Percentiles rank a stretch among this genome's conserved stretches.
Evolutionary conservation across 2,888 invertebrate species (phyloP).

Genomic region (Chironomus riparius): DNA sequence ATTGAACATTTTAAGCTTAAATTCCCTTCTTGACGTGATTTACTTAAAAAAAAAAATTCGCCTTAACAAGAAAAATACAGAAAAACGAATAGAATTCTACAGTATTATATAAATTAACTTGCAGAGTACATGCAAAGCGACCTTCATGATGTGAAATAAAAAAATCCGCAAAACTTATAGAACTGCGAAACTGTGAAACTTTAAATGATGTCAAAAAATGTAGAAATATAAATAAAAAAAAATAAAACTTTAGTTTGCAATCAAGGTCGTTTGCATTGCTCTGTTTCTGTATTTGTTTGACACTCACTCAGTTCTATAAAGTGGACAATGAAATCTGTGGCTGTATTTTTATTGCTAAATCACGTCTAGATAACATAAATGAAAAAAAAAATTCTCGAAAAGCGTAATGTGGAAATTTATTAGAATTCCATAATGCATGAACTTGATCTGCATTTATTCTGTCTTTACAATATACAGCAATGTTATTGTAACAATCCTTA

Average conservation of each 20-base stretch:
- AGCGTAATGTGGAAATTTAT: background rate
- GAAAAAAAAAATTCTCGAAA: background rate
- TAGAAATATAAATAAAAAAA: conserved; percentile 9
- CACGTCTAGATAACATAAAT: conserved; percentile 3
- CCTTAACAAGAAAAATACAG: too few species aligned
- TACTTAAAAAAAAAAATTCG: too few species aligned
- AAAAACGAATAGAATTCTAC: too few species aligned
- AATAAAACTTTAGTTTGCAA: background rate
- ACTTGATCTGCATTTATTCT: conserved; percentile 19
- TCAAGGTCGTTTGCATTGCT: conserved; percentile 12
- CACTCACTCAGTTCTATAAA: background rate
- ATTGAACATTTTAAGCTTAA: too few species aligned
- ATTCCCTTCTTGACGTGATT: too few species aligned
- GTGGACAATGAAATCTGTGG: conserved; percentile 13
- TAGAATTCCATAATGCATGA: conserved; percentile 17
- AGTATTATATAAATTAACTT: too few species aligned
- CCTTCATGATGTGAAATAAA: background rate
- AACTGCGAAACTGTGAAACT: background rate
- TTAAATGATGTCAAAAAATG: conserved; percentile 23
- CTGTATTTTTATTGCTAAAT: background rate
- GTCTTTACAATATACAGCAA: background rate
- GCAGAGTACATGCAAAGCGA: background rate
- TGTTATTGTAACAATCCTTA: background rate
- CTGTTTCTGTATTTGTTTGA: background rate
- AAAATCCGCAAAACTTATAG: background rate